Base-by-base conservation (phyloP, 2,888 invertebrate genomes). In the Hetaerina titia region DNA sequence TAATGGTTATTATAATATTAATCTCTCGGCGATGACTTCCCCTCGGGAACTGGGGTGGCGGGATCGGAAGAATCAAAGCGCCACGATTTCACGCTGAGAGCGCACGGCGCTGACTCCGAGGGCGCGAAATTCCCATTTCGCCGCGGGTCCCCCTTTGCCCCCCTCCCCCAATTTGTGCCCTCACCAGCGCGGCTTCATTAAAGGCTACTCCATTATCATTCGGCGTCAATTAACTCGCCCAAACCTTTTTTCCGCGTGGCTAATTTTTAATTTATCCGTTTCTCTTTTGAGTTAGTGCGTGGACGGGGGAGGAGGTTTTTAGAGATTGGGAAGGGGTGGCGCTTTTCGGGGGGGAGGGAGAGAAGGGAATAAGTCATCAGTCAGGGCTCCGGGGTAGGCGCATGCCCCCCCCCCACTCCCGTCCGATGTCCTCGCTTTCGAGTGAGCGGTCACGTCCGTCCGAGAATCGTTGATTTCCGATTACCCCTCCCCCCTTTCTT, bases 161-260 rank as follows among this genome's bases (percentile, higher is more conserved):
- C 9, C 69, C 69, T 0, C 69, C n/a, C 69, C n/a, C 45, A 1
- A 45, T 45, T 45, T 45, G 45, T 45, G 45, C 45, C 45, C 45
- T 45, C 45, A 45, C 45, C 45, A 45, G 69, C 5, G 69, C 69
- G 69, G 69, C 69, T 69, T 69, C 69, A n/a, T 69, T 69, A 69
- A 69, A n/a, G 69, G n/a, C 22, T 22, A 69, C n/a, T 69, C 69
- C 69, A 69, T 69, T 69, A 69, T 69, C 69, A 69, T 69, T 69
- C 69, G n/a, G n/a, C 69, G 69, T 69, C 69, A 69, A 69, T 69
- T 69, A 69, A 69, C n/a, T n/a, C 69, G 69, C n/a, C n/a, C 69
- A 69, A 69, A 69, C 69, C 69, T 69, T 69, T 69, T 69, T 69
- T 69, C 69, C 69, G 69, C 69, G 69, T 69, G 69, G 69, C 69